A percentile compares a stretch with the other conserved stretches of the same genome.
These are phyloP conservation scores for Piliocolobus tephrosceles DNA, from an alignment of 2,113 vertebrate species.

Conservation along the genomic window DNA sequence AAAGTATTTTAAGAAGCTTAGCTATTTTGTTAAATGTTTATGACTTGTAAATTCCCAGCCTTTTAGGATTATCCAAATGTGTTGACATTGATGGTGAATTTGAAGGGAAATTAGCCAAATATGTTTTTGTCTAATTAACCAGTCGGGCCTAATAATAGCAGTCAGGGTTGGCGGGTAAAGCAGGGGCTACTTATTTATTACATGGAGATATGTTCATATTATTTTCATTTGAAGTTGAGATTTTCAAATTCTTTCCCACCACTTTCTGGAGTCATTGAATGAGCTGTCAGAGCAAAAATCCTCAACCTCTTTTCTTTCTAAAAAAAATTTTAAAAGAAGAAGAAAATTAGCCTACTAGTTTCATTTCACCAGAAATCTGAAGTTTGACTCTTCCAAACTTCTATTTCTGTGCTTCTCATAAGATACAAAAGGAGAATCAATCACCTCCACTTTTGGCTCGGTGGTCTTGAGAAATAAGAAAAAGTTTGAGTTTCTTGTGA, in stretches of 20 bases:
- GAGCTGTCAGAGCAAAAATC: slow-evolving; percentile 75
- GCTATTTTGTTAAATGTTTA: slow-evolving; percentile 80
- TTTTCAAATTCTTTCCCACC: slow-evolving; percentile 75
- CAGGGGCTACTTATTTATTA: slow-evolving; percentile 58
- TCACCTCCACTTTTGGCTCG: slow-evolving; percentile 49
- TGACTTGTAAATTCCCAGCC: slow-evolving; percentile 75
- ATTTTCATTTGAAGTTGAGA: slow-evolving; percentile 61
- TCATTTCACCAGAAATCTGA: slow-evolving; percentile 52
- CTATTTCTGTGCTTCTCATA: slow-evolving; percentile 64
- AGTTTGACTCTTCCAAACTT: slow-evolving; percentile 49
- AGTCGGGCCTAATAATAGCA: slow-evolving; percentile 66
- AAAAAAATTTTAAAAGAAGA: neutral
- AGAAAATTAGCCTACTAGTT: slow-evolving; percentile 60
- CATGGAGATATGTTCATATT: slow-evolving; percentile 43
- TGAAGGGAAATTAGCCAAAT: slow-evolving; percentile 77
- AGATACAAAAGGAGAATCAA: slow-evolving; percentile 61
- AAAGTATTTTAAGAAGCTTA: slow-evolving; percentile 82
- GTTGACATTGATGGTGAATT: slow-evolving; percentile 78
- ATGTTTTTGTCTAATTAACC: slow-evolving; percentile 75
- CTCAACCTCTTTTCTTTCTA: slow-evolving; percentile 63
- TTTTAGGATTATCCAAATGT: slow-evolving; percentile 76
- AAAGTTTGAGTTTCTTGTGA: slow-evolving; percentile 55
- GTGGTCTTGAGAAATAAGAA: slow-evolving; percentile 39
- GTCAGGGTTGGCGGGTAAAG: slow-evolving; percentile 28
- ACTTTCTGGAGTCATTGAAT: slow-evolving; percentile 77